Conservation (phyloP, 2,113 vertebrate genomes). For the Cyanoderma ruficeps region DNA sequence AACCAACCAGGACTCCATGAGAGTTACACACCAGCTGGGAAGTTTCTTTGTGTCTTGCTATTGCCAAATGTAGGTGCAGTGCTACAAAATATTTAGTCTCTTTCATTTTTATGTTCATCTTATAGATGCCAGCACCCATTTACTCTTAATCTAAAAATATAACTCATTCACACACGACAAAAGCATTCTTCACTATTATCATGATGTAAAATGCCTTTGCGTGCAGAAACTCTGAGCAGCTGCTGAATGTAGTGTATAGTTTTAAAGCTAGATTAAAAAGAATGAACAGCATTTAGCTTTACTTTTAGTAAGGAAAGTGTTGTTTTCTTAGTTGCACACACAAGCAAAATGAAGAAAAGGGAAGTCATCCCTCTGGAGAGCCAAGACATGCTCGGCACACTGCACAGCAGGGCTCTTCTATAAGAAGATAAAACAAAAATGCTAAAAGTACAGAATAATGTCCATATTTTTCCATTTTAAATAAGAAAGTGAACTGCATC, state of each 20-base stretch:
- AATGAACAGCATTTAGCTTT: neutral
- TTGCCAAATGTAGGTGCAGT: neutral
- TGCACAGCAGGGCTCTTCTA: neutral
- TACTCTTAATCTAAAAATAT: conserved; percentile 16
- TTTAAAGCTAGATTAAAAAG: neutral
- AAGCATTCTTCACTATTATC: neutral
- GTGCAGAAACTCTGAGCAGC: neutral
- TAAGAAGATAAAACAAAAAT: neutral
- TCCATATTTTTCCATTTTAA: neutral
- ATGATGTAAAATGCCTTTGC: neutral
- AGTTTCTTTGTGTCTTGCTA: neutral
- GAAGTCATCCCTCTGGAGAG: neutral
- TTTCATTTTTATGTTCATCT: conserved; percentile 14
- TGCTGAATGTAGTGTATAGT: neutral
- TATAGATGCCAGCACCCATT: neutral
- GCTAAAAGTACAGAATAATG: neutral
- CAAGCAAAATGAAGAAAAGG: neutral
- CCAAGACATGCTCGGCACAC: neutral
- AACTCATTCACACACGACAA: neutral
- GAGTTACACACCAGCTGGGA: neutral
- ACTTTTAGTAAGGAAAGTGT: neutral
- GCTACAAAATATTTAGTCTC: neutral
- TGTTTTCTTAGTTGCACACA: neutral
- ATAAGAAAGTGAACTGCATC: neutral
- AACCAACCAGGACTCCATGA: neutral